Base-by-base conservation (phyloP, 1,140 invertebrate genomes). In the Drosophila sturtevanti region DNA sequence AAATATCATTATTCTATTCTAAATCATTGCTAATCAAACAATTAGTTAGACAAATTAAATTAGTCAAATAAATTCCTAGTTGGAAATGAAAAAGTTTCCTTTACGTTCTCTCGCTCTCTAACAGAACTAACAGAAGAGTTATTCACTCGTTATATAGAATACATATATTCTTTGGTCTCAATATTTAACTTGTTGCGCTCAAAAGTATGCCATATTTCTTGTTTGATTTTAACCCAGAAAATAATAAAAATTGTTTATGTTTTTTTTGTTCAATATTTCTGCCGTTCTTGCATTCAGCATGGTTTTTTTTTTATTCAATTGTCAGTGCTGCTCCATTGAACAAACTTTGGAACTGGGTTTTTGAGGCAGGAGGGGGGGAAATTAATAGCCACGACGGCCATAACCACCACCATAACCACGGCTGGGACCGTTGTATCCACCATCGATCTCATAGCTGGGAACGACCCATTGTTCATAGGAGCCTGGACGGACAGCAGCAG, bases 251-350 rank as follows among this genome's bases (percentile, higher is more conserved):
- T 52, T 41, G 27, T 76, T 37, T 11, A 18, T 1, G 6, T 12
- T 35, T 68, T 82, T 64, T 69, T 54, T 74, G 70, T 90, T 89
- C 86, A 86, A 81, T 72, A 81, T 75, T 68, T 70, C 78, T 18
- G 52, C 67, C 75, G 54, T 71, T 18, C 1, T 48, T 59, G 54
- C 58, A 56, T 72, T 79, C 58, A 69, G 63, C 67, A 21, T 31
- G 72, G 60, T 55, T 75, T 61, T 68, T 79, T 61, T 63, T 66
- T 56, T 60, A 51, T 67, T 62, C 34, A 76, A 16, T 48, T 74
- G 71, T 64, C 77, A 75, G 31, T 12, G 73, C 62, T 66, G 69
- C 35, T 68, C 64, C 63, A 68, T 67, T 61, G 68, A 68, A 68
- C 59, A 66, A 67, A 63, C 22, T 59, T 54, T 61, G 54, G 6